Conservation (phyloP, 2,888 invertebrate species). For the Hipparchia sbordonii region DNA sequence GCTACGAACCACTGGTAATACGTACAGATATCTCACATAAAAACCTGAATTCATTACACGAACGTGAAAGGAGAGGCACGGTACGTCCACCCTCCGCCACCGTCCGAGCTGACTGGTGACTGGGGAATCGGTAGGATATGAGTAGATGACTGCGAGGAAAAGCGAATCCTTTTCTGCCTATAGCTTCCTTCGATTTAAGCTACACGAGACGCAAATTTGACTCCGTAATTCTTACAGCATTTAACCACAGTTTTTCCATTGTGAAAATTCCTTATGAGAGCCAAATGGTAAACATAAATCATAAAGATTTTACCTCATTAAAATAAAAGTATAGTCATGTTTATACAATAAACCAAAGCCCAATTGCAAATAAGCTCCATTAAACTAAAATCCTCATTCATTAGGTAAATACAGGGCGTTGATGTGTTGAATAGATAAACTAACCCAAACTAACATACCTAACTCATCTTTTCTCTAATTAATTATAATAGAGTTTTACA, state of each 20-base stretch:
- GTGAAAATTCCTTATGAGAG: conserved; percentile 18
- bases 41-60: conserved; percentile 28
- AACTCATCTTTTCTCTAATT: no score
- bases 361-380: no score
- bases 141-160: conserved; percentile 40
- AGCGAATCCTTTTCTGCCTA: conserved; percentile 44
- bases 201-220: conserved; percentile 21
- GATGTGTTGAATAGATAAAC: no score
- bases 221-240: neutral
- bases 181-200: conserved; percentile 29
- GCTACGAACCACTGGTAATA: conserved; percentile 14
- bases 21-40: conserved; percentile 29
- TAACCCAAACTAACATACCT: no score
- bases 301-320: no score
- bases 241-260: conserved; percentile 22
- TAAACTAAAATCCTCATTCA: no score
- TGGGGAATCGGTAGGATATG: conserved; percentile 45
- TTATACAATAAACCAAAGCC: no score
- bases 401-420: no score
- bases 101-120: conserved; percentile 48
- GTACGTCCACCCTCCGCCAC: conserved; percentile 40
- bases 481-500: no score
- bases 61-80: conserved; percentile 21
- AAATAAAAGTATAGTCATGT: no score
- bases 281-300: conserved; percentile 4